Evolutionary conservation across 1,140 invertebrate species (phyloP).

Genomic region (Trissolcus basalis): DNA sequence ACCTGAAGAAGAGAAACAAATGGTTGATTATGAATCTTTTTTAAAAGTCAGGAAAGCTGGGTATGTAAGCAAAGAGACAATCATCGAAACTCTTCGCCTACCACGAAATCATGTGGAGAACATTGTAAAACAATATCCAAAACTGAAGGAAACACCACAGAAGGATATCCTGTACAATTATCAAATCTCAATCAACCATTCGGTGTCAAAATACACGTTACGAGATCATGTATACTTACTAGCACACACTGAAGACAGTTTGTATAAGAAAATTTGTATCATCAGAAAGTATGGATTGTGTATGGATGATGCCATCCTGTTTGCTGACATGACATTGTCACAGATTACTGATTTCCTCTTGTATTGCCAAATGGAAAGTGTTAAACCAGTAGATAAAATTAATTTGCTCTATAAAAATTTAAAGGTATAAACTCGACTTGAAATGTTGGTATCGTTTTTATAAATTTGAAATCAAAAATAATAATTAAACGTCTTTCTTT

Average conservation of each 20-base stretch:
- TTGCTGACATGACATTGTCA: not conserved
- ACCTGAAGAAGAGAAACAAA: too few relatives aligned
- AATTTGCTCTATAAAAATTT: too few relatives aligned
- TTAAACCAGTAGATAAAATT: not conserved
- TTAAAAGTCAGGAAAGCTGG: too few relatives aligned
- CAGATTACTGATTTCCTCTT: not conserved
- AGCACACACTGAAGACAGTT: not conserved
- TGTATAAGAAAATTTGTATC: slow-evolving; percentile 1
- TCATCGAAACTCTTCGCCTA: too few relatives aligned
- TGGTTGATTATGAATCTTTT: too few relatives aligned
- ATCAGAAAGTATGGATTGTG: slow-evolving; percentile 13
- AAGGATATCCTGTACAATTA: slow-evolving; percentile 17
- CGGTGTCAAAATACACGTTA: not conserved
- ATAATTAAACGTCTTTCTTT: not conserved
- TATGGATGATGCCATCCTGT: slow-evolving; percentile 4
- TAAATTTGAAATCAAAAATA: too few relatives aligned
- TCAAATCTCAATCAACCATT: slow-evolving; percentile 8
- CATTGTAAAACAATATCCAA: slow-evolving; percentile 4
- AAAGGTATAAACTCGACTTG: too few relatives aligned
- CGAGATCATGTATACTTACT: slow-evolving; percentile 14
- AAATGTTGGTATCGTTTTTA: too few relatives aligned
- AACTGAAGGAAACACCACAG: slow-evolving; percentile 2
- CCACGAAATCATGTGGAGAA: too few relatives aligned
- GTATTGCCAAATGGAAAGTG: not conserved
- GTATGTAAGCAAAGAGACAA: too few relatives aligned